Evolutionary conservation across 2,797 vertebrate genomes (phyloP).

Genomic region (Benthosema pterotum): DNA sequence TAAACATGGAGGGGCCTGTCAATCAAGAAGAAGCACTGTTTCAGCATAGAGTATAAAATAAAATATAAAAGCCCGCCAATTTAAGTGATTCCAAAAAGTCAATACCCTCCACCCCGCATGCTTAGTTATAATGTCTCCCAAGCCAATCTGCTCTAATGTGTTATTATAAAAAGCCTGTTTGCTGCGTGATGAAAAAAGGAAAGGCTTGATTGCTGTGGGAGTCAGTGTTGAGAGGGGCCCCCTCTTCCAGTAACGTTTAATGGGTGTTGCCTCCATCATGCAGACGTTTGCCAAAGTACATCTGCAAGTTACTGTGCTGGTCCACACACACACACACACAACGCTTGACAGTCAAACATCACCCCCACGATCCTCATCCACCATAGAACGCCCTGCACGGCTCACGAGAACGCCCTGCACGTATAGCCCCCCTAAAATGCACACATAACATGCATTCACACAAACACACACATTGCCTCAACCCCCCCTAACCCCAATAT

Average conservation of each 20-base stretch:
- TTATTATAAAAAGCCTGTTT: conserved; percentile 76
- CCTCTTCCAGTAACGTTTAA: conserved; percentile 64
- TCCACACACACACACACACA: conserved; percentile 56
- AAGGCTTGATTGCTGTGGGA: conserved; percentile 81
- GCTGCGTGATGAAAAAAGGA: conserved; percentile 75
- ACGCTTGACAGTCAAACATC: conserved; percentile 67
- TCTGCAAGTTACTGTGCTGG: conserved; percentile 57
- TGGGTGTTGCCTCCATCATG: conserved; percentile 61
- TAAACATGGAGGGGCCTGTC: conserved; percentile 55
- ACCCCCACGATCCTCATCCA: conserved; percentile 67
- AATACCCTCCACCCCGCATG: conserved; percentile 35
- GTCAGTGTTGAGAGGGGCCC: conserved; percentile 48
- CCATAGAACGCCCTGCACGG: conserved; percentile 38
- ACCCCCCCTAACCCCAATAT: conserved; percentile 61
- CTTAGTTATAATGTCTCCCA: conserved; percentile 59
- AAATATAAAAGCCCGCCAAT: conserved; percentile 49
- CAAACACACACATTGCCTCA: conserved; percentile 23
- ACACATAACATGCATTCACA: conserved; percentile 7
- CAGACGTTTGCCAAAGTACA: conserved; percentile 45
- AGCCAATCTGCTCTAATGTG: conserved; percentile 77
- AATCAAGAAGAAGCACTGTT: conserved; percentile 37
- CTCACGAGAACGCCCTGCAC: neutral
- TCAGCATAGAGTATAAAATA: conserved; percentile 31
- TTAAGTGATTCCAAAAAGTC: conserved; percentile 47
- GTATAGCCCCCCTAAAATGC: neutral